These are phyloP conservation scores for Zaprionus tsacasi DNA, from an alignment of 1,140 invertebrate species.

Conservation along the genomic window DNA sequence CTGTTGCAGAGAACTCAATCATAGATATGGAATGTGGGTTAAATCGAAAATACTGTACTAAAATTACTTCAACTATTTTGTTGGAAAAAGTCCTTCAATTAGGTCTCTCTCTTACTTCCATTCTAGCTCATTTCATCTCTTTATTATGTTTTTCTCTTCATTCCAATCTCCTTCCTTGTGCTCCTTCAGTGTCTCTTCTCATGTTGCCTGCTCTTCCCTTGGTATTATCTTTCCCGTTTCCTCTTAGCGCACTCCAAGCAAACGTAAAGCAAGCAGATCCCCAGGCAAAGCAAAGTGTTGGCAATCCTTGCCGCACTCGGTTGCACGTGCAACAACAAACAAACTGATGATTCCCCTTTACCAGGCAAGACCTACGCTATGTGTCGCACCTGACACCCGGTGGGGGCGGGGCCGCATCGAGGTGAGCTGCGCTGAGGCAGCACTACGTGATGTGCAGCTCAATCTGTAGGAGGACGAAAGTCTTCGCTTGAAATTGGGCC, in stretches of 20 bases:
- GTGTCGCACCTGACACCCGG: slow-evolving; percentile 22
- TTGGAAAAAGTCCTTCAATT: no score
- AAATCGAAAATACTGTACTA: no score
- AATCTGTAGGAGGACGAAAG: slow-evolving; percentile 10
- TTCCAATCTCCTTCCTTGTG: not conserved
- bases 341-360: slow-evolving; percentile 25
- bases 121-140: no score
- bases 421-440: slow-evolving; percentile 10
- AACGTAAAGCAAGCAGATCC: not conserved
- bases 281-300: not conserved
- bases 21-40: no score
- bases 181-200: not conserved
- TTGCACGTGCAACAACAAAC: slow-evolving; percentile 39
- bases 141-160: no score
- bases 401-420: not conserved
- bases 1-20: no score
- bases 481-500: slow-evolving; percentile 1
- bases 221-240: not conserved
- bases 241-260: not conserved
- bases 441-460: slow-evolving; percentile 45
- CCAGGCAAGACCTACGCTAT: slow-evolving; percentile 4
- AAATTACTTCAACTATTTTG: no score
- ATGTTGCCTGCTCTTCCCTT: not conserved
- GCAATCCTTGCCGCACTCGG: slow-evolving; percentile 32
- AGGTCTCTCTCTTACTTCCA: no score